Base-by-base conservation (phyloP, 2,797 vertebrate species). In the Eurystomus glaucurus region DNA sequence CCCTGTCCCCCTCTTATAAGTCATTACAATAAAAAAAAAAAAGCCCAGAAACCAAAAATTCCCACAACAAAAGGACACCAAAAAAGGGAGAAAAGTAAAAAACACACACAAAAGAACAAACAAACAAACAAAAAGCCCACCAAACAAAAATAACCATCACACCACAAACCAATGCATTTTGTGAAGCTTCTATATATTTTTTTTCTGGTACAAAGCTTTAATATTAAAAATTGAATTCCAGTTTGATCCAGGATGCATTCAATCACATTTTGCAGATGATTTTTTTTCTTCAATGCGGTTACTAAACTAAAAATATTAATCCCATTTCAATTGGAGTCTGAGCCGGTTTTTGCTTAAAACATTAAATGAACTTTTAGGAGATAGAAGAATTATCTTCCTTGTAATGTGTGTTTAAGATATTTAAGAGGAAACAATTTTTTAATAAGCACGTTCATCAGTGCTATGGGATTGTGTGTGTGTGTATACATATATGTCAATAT, bases 401-500 rank as follows among this genome's bases (percentile, higher is more conserved):
- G 12, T 71, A 66, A 39, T 55, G 70, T 21, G 16, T 82, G 68
- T 71, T 87, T 89, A 60, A 68, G 84, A 28, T 79, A 51, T 51
- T 72, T 58, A 69, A 80, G 70, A 84, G 41, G 86, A 92, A 95
- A 92, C 9, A 48, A 25, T 81, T 86, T 93, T 77, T 80, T 80
- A 37, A 41, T 15, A 41, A 69, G 54, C 65, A 88, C 71, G 68
- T 37, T 94, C 74, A 81, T 83, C 86, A 43, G 58, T 81, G 46
- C 79, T 86, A 84, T 84, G 61, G 96, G 82, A 23, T 71, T 80
- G 29, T 78, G 64, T n/a, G 21, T 46, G 10, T 37, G 7, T 78
- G 5, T 76, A 6, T 68, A 2, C 66, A 11, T 71, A 21, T 61
- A 35, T 69, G 19, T 66, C 41, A 52, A 33, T 64, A 25, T 60